Evolutionary conservation across 1,140 invertebrate genomes (phyloP).

Genomic region (Temnothorax longispinosus): DNA sequence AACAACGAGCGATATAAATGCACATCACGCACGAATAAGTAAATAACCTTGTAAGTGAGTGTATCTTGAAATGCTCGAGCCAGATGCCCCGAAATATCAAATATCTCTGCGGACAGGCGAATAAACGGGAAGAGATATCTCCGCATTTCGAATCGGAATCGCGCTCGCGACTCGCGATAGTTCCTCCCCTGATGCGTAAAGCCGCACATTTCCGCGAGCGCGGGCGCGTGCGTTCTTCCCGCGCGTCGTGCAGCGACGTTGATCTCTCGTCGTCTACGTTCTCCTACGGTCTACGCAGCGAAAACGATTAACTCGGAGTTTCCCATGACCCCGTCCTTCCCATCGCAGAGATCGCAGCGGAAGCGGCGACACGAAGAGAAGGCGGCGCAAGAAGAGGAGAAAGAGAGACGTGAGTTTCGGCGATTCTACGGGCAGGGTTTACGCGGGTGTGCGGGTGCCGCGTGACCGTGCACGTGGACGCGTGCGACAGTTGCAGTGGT

Average conservation of each 20-base stretch:
- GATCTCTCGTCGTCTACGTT: background rate
- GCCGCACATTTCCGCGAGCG: too few relatives aligned
- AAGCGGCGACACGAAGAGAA: conserved; percentile 45
- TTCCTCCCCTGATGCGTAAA: background rate
- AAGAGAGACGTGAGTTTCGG: conserved; percentile 45
- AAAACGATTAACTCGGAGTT: conserved; percentile 51
- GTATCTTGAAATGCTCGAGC: too few relatives aligned
- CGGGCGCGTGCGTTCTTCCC: background rate
- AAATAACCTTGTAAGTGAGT: background rate
- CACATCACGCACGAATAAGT: background rate
- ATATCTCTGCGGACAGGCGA: background rate
- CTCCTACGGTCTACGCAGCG: background rate
- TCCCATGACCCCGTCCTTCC: conserved; percentile 53
- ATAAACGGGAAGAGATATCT: background rate
- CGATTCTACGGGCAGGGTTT: conserved; percentile 45
- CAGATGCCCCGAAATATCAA: background rate
- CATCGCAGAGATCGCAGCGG: conserved; percentile 63
- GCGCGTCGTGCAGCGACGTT: background rate
- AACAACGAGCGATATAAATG: background rate
- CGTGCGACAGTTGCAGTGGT: background rate
- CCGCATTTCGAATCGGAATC: background rate
- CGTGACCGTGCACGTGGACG: conserved; percentile 52
- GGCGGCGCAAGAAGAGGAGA: conserved; percentile 16
- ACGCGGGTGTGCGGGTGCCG: conserved; percentile 49
- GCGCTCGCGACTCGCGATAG: background rate